phyloP scores from a whole-genome alignment of 2,888 invertebrate species.

The Drosophila pseudotalamancana region DNA sequence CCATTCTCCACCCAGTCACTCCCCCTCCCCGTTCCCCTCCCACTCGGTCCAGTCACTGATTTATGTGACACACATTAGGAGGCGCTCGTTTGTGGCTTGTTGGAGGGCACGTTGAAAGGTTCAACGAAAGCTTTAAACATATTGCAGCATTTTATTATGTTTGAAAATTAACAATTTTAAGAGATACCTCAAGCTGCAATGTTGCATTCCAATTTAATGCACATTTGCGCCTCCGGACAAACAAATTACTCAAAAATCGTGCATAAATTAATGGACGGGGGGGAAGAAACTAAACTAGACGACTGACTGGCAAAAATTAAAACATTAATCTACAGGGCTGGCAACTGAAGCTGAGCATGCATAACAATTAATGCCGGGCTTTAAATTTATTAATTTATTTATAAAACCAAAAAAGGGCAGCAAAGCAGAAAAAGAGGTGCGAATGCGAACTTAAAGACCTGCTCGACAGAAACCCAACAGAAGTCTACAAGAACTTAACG shows the following conservation, averaged over 20 bases:
- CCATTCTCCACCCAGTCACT: no score
- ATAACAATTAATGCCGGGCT: conserved; percentile 78
- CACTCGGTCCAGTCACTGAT: conserved; percentile 33
- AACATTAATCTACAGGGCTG: conserved; percentile 66
- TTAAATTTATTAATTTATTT: conserved; percentile 82
- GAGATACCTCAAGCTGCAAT: background rate
- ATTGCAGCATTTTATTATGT: conserved; percentile 64
- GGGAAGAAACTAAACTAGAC: conserved; percentile 24
- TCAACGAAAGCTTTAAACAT: conserved; percentile 34
- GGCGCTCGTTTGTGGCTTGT: conserved; percentile 27
- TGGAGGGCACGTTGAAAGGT: conserved; percentile 49
- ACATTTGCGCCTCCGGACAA: conserved; percentile 55
- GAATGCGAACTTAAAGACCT: conserved; percentile 48
- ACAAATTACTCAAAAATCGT: conserved; percentile 68
- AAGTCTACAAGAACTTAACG: conserved; percentile 26
- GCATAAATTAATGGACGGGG: conserved; percentile 63
- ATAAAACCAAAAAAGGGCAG: conserved; percentile 61
- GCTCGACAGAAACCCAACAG: conserved; percentile 12
- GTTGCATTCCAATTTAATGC: conserved; percentile 65
- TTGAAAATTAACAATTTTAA: conserved; percentile 65
- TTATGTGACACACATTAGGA: conserved; percentile 62
- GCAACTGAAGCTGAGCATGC: conserved; percentile 37
- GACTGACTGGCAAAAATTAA: conserved; percentile 64
- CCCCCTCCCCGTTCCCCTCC: no score
- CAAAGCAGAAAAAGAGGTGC: conserved; percentile 53